phyloP scores from a whole-genome alignment of 2,888 invertebrate genomes.

The Drosophila helvetica region DNA sequence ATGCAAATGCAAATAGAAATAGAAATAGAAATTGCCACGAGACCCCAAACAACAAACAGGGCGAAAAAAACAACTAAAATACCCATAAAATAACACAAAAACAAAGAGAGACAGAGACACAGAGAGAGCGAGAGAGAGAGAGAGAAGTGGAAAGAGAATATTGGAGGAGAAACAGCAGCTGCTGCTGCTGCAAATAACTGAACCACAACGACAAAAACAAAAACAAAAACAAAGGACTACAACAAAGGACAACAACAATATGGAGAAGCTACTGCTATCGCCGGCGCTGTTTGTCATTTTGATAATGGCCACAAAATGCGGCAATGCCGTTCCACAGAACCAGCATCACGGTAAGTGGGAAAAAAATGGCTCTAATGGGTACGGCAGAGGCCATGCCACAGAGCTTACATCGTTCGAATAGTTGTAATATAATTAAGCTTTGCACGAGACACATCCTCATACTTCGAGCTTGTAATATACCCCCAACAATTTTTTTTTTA shows the following conservation, averaged over 20 bases:
- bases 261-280: conserved; percentile 72
- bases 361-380: background rate
- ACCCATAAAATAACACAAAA: conserved; percentile 63
- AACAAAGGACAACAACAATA: conserved; percentile 40
- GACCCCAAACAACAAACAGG: conserved; percentile 19
- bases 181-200: conserved; percentile 45
- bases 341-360: conserved; percentile 81
- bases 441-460: too few species aligned
- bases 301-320: conserved; percentile 79
- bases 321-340: conserved; percentile 78
- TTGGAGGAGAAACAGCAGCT: conserved; percentile 34
- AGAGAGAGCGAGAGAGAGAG: background rate
- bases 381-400: too few species aligned
- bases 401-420: too few species aligned
- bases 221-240: conserved; percentile 19
- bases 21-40: conserved; percentile 65
- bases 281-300: conserved; percentile 73
- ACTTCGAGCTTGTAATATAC: too few species aligned
- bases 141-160: background rate
- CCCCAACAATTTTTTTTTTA: too few species aligned
- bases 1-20: conserved; percentile 55
- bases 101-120: conserved; percentile 28
- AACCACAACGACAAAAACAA: conserved; percentile 40
- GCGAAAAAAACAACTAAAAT: conserved; percentile 40
- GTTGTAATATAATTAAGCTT: too few species aligned